Conservation (phyloP, 2,113 vertebrate species). For the Chloropsis cyanopogon region DNA sequence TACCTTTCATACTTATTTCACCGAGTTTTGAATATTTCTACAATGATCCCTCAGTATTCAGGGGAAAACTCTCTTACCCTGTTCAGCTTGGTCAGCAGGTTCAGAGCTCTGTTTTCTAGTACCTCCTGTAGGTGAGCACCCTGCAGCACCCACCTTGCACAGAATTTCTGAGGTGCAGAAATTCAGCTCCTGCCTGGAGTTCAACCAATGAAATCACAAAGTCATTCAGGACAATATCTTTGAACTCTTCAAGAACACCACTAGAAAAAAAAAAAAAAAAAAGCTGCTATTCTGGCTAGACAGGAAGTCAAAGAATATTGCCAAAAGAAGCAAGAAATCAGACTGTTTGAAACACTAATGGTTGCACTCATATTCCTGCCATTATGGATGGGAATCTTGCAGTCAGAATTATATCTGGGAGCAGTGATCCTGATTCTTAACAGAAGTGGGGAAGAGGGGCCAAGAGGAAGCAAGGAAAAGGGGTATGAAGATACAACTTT, state of each 20-base stretch:
- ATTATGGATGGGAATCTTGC: background rate
- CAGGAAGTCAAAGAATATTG: background rate
- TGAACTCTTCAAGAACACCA: background rate
- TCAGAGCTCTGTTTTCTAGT: background rate
- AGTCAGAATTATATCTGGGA: background rate
- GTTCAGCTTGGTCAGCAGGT: background rate
- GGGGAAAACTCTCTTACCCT: background rate
- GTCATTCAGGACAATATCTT: background rate
- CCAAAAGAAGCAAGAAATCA: background rate
- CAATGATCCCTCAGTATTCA: background rate
- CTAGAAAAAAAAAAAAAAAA: background rate
- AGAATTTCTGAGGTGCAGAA: background rate
- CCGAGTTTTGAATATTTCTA: background rate
- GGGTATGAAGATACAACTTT: background rate
- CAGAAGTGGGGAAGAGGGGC: background rate
- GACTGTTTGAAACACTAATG: background rate
- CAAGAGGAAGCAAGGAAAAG: background rate
- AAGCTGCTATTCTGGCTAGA: background rate
- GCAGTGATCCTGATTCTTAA: background rate
- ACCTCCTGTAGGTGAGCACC: background rate
- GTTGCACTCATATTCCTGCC: background rate
- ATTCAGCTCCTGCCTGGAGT: background rate
- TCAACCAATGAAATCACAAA: background rate
- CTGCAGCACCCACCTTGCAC: background rate
- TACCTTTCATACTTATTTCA: background rate